phyloP scores from a whole-genome alignment of 2,888 invertebrate genomes.

The Labia minor region DNA sequence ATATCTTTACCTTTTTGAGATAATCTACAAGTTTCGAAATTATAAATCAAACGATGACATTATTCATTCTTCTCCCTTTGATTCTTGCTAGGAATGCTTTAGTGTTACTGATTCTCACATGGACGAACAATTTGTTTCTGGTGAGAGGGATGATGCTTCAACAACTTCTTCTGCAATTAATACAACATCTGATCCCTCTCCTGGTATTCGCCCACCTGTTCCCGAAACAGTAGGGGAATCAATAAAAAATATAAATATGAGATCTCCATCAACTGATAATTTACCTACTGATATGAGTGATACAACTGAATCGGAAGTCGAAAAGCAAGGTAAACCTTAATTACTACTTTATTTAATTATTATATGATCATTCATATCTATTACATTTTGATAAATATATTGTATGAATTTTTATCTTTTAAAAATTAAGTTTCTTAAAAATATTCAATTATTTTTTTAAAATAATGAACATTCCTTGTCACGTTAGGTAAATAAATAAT shows the following conservation, averaged over 20 bases:
- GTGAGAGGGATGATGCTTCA: neutral
- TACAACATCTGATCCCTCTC: neutral
- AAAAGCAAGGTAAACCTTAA: constrained; percentile 44
- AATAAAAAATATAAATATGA: neutral
- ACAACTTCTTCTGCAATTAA: neutral
- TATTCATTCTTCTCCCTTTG: neutral
- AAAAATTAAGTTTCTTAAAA: constrained; percentile 21
- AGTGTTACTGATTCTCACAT: constrained; percentile 19
- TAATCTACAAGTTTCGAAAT: neutral
- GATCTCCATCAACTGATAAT: constrained; percentile 20
- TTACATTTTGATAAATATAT: too few relatives aligned
- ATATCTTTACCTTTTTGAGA: neutral
- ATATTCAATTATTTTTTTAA: constrained; percentile 20
- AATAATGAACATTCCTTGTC: too few relatives aligned
- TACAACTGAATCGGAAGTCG: constrained; percentile 68
- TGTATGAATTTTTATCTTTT: too few relatives aligned
- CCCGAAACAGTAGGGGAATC: neutral
- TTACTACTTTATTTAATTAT: too few relatives aligned
- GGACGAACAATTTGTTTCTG: constrained; percentile 14
- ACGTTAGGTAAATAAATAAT: too few relatives aligned
- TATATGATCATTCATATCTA: too few relatives aligned
- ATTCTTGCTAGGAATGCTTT: constrained; percentile 20
- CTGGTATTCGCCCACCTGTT: constrained; percentile 17
- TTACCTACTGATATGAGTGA: constrained; percentile 67
- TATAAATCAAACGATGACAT: neutral